Evolutionary conservation across 1,140 invertebrate species (phyloP), one percentile per base, ranked within the genome.

Genomic region (Hylyphantes graminicola): DNA sequence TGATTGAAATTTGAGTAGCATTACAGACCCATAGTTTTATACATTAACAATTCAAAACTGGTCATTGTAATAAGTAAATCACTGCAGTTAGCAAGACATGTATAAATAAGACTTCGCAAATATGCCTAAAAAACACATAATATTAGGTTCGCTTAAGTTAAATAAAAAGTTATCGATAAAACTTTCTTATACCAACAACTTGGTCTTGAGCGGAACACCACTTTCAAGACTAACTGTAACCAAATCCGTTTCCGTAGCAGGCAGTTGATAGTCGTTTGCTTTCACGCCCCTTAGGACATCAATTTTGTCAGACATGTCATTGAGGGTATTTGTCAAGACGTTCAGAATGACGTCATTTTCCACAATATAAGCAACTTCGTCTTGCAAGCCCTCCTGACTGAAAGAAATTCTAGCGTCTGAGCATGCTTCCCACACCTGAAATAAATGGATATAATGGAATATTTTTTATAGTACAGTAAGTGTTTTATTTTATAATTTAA

Each of bases 321-420:
- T 92, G 7, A 96, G 91, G 21, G 87, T 83, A 76, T 80, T 85
- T 68, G 85, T 87, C 4, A 91, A 86, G 6, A 95, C 93, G 87
- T 94, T 92, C 15, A 96, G 88, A 65, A 98, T 92, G 7, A 97
- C 90, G 91, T 97, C 93, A 91, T 98, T 98, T 91, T 99, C 97
- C n/a, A 98, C 94, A 87, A 98, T 95, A 88, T 95, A 96, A 7
- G 96, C 95, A 51, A 98, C 91, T 87, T 94, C 93, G 75, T 94
- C 92, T 67, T 92, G 90, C 68, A 94, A 90, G 84, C 94, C 91
- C 57, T 94, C 93, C 85, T 94, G 91, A 87, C 95, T 94, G 89
- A 98, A 97, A 76, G 94, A 93, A 86, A 98, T 96, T 85, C 94
- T 90, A 0, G 96, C 94, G 90, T 97, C 94, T 2, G 96, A 97